phyloP scores from a whole-genome alignment of 2,888 invertebrate genomes.

The Nasonia oneida region DNA sequence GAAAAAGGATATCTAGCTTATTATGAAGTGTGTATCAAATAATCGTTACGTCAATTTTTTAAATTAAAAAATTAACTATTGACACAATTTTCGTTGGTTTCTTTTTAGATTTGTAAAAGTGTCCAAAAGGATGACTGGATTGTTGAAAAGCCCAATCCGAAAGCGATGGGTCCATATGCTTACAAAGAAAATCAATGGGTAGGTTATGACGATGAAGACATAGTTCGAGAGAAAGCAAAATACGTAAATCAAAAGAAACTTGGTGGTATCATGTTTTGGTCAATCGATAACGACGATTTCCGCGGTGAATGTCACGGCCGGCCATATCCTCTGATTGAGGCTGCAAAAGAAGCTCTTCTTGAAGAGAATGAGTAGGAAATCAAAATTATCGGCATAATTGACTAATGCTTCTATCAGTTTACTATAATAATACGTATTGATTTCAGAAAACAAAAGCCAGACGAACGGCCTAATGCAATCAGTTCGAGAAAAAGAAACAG shows the following conservation, averaged over 20 bases:
- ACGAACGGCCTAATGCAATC: constrained; percentile 56
- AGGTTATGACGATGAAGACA: constrained; percentile 93
- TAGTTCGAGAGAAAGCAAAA: constrained; percentile 90
- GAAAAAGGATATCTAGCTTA: constrained; percentile 96
- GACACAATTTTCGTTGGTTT: neutral
- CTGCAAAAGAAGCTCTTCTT: constrained; percentile 91
- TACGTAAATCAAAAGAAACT: constrained; percentile 92
- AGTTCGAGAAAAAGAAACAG: constrained; percentile 56
- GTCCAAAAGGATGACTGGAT: constrained; percentile 89
- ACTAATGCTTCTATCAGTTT: neutral
- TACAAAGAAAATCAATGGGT: constrained; percentile 95
- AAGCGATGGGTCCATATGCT: constrained; percentile 94
- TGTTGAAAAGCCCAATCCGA: constrained; percentile 89
- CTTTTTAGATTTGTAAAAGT: constrained; percentile 90
- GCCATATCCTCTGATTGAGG: constrained; percentile 94
- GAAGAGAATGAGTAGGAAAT: constrained; percentile 83
- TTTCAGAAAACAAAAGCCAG: constrained; percentile 60
- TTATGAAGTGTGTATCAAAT: constrained; percentile 86
- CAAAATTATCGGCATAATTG: neutral
- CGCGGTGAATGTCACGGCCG: constrained; percentile 92
- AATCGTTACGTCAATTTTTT: neutral
- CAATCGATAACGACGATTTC: constrained; percentile 97
- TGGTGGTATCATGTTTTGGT: constrained; percentile 96
- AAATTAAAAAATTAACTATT: constrained; percentile 1
- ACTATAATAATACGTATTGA: neutral